These are phyloP conservation scores for Theocolax elegans DNA, from an alignment of 1,140 invertebrate species.

Conservation along the genomic window DNA sequence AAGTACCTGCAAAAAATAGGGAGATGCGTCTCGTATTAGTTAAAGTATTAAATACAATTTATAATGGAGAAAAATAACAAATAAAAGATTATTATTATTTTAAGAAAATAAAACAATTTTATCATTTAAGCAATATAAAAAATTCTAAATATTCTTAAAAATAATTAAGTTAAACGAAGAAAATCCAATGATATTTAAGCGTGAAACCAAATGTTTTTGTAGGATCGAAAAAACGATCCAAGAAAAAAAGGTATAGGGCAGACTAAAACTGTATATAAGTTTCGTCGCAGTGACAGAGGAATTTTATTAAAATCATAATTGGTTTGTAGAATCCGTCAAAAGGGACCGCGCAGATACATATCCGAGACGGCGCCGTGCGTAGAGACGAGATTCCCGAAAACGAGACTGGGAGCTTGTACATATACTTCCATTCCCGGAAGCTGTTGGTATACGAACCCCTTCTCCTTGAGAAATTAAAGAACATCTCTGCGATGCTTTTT, in stretches of 20 bases:
- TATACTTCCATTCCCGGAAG: conserved; percentile 47
- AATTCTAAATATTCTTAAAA: too few relatives aligned
- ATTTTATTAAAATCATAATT: conserved; percentile 61
- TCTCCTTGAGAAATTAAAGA: too few relatives aligned
- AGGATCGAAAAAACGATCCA: too few relatives aligned
- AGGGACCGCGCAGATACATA: conserved; percentile 43
- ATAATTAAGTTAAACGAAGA: too few relatives aligned
- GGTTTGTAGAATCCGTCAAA: conserved; percentile 56
- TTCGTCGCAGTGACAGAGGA: conserved; percentile 31
- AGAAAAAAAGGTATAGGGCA: neutral
- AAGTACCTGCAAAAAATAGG: conserved; percentile 74
- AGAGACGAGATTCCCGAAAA: conserved; percentile 53
- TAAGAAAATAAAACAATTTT: too few relatives aligned
- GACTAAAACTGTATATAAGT: neutral
- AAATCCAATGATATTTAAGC: too few relatives aligned
- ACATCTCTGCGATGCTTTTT: too few relatives aligned
- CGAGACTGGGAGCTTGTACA: conserved; percentile 38
- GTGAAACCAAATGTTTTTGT: too few relatives aligned
- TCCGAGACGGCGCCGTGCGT: conserved; percentile 18
- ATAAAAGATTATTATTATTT: too few relatives aligned
- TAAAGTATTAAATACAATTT: neutral
- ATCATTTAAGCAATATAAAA: too few relatives aligned
- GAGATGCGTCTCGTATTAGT: neutral
- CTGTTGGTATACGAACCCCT: too few relatives aligned
- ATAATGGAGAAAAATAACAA: too few relatives aligned